Evolutionary conservation across 2,797 vertebrate species (phyloP), one percentile per base, ranked within the genome.

Genomic region (Anolis apletophallus): DNA sequence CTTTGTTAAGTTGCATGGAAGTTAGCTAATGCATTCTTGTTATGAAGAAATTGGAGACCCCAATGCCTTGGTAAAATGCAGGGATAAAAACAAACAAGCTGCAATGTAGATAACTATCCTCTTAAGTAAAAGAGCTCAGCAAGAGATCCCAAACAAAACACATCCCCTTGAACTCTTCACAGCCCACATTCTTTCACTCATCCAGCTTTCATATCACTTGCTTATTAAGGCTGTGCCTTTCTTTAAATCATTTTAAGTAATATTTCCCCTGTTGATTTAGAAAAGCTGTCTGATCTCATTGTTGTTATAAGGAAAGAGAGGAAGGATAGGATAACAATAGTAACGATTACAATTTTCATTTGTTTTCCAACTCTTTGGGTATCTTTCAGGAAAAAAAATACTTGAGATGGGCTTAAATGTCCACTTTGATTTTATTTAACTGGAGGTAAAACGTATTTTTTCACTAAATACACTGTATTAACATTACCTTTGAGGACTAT

Each of bases 381-480:
- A 1, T 85, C 82, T 88, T 23, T 26, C 29, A 54, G 14, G 50
- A 5, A 5, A 72, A 74, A 9, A 19, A 68, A 61, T 16, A 6
- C 0, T 21, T 52, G 29, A 52, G 79, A 84, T 17, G 55, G 75
- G 67, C 9, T 68, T 78, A 85, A n/a, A 59, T 34, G 83, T 32
- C 2, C 59, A 6, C 71, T 81, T 81, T 64, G 23, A 64, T 81
- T 71, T 87, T 68, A 32, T 68, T 80, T 52, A 52, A 8, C 72
- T 72, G 64, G 68, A 67, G 6, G 3, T 67, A 52, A 52, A 73
- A 46, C 64, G 17, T 32, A 67, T 83, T 73, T 82, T 82, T 64
- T 74, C 78, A 50, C 36, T 55, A 52, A 83, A 88, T 32, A 67
- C 57, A 19, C 50, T 19, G 26, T 73, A 55, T 80, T n/a, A 71